These are phyloP conservation scores for Aphrocallistes beatrix DNA, from an alignment of 37 sponge, comb jelly and placozoan species.

Conservation along the genomic window DNA sequence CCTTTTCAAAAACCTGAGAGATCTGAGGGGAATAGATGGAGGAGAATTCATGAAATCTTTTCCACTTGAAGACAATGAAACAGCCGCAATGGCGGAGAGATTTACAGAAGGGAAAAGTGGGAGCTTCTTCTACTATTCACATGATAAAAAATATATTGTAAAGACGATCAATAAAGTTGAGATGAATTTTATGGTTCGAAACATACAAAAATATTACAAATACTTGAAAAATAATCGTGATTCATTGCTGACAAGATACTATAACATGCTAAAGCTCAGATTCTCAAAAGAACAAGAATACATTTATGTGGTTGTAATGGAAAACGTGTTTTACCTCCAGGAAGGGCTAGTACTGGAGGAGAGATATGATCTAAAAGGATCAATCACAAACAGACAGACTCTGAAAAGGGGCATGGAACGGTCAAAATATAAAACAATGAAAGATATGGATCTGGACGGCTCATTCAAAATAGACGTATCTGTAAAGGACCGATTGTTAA, in stretches of 20 bases:
- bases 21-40: constrained; percentile 28
- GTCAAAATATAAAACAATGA: constrained; percentile 41
- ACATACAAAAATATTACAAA: constrained; percentile 40
- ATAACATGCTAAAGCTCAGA: constrained; percentile 61
- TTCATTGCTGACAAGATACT: constrained; percentile 61
- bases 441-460: constrained; percentile 63
- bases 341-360: constrained; percentile 38
- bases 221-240: constrained; percentile 68
- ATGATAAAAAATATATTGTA: constrained; percentile 66
- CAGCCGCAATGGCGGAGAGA: constrained; percentile 67
- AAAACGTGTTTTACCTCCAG: constrained; percentile 64
- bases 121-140: constrained; percentile 84
- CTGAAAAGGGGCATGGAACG: constrained; percentile 27
- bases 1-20: constrained; percentile 49
- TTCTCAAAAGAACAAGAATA: constrained; percentile 62
- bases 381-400: constrained; percentile 47
- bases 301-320: constrained; percentile 80
- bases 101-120: constrained; percentile 92
- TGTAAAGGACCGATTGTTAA: constrained; percentile 34
- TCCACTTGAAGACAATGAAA: constrained; percentile 42
- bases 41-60: constrained; percentile 56
- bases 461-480: constrained; percentile 26
- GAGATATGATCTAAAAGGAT: constrained; percentile 78
- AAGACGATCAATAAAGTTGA: constrained; percentile 67
- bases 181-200: constrained; percentile 37